Evolutionary conservation across 2,113 vertebrate genomes (phyloP).

Genomic region (Heptranchias perlo): DNA sequence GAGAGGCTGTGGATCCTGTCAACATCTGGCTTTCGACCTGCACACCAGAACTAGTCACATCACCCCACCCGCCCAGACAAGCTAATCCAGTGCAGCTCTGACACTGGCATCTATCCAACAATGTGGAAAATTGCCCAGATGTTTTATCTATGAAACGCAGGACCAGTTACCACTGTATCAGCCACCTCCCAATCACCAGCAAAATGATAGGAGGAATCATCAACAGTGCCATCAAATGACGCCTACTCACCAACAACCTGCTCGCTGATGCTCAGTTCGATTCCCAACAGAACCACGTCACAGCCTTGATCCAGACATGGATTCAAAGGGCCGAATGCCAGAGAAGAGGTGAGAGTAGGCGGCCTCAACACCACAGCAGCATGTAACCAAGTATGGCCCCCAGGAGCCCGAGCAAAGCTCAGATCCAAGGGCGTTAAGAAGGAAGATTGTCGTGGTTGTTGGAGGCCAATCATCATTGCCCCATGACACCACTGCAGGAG

Average conservation of each 20-base stretch:
- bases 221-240: neutral
- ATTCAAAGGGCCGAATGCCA: neutral
- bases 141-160: neutral
- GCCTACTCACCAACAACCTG: neutral
- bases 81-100: neutral
- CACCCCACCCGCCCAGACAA: neutral
- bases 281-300: neutral
- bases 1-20: neutral
- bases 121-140: slow-evolving; percentile 6
- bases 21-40: neutral
- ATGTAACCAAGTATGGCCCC: too few species aligned
- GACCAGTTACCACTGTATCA: neutral
- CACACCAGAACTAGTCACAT: neutral
- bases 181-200: neutral
- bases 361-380: neutral
- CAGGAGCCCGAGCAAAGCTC: neutral
- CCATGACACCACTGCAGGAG: neutral
- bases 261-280: neutral
- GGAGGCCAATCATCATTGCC: neutral
- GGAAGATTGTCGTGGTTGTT: neutral
- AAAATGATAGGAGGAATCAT: neutral
- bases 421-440: neutral
- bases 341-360: neutral
- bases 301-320: neutral
- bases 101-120: neutral